Evolutionary conservation across 2,888 invertebrate species (phyloP), one percentile per base, ranked within the genome.

Genomic region (Sminthurides aquaticus): DNA sequence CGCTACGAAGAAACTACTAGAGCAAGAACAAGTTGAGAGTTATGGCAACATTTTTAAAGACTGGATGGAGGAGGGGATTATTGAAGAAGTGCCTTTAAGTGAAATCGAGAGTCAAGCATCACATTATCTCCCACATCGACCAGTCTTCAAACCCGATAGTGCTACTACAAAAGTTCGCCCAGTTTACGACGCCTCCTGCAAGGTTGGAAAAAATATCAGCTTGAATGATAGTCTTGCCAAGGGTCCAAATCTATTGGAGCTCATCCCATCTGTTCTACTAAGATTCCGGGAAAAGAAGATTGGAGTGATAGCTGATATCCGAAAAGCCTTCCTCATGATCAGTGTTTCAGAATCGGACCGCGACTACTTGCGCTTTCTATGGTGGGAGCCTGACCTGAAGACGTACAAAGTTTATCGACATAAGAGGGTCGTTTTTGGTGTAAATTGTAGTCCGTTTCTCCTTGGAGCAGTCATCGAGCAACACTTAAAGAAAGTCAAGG

Each of bases 321-420:
- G 62, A 20, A 75, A 76, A 59, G 77, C 76, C 1, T 77, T 77
- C 66, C 64, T 76, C 20, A 75, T 75, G 67, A 76, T 77, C 22
- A 67, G 67, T 55, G 22, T 76, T 1, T 20, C 56, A 20, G 26
- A 66, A 62, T n/a, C 65, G 8, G 76, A 78, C 57, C 60, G 77
- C 52, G 66, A 76, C 60, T 75, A 64, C 65, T 59, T 77, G 0
- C 60, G 69, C 49, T 76, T 76, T 65, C 65, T 77, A 8, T 74
- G 75, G 74, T 67, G 62, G 49, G 59, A 66, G 27, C 62, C 49
- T 29, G 57, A 64, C 27, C 56, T n/a, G n/a, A n/a, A n/a, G n/a
- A n/a, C 22, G 15, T n/a, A 49, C 20, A 60, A 57, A n/a, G 34
- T 61, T 3, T 49, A 25, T 8, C 58, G 57, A 8, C 64, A 67